phyloP scores from a whole-genome alignment of 2,113 vertebrate species.

The Piprites chloris region DNA sequence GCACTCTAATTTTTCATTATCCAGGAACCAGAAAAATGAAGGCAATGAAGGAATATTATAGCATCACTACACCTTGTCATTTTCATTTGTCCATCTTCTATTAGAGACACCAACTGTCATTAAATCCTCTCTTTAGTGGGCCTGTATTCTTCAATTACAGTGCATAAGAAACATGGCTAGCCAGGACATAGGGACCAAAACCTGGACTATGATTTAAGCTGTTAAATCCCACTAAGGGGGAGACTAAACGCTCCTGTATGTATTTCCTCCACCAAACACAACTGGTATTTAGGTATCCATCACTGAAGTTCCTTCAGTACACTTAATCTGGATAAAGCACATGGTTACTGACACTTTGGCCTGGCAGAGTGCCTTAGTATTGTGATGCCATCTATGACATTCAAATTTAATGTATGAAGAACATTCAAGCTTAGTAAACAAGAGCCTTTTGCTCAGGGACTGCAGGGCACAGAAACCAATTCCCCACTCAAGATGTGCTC shows the following conservation, averaged over 20 bases:
- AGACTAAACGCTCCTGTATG: not conserved
- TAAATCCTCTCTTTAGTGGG: not conserved
- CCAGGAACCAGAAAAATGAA: not conserved
- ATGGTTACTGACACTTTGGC: accelerated
- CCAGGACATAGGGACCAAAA: not conserved
- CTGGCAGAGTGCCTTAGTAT: not conserved
- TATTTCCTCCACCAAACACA: not conserved
- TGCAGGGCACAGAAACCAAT: not conserved
- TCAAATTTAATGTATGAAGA: not conserved
- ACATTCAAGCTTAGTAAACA: not conserved
- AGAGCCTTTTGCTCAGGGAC: not conserved
- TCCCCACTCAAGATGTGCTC: accelerated
- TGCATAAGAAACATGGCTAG: not conserved
- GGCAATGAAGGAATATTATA: not conserved
- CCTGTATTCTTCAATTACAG: not conserved
- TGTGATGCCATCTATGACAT: not conserved
- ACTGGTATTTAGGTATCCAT: not conserved
- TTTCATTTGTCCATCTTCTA: not conserved
- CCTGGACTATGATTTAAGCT: not conserved
- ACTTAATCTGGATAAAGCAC: not conserved
- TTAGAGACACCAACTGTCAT: not conserved
- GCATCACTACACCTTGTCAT: accelerated
- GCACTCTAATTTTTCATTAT: not conserved
- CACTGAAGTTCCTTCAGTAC: not conserved
- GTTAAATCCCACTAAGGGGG: not conserved